phyloP scores from a whole-genome alignment of 2,113 vertebrate genomes.

The Setophaga coronata region DNA sequence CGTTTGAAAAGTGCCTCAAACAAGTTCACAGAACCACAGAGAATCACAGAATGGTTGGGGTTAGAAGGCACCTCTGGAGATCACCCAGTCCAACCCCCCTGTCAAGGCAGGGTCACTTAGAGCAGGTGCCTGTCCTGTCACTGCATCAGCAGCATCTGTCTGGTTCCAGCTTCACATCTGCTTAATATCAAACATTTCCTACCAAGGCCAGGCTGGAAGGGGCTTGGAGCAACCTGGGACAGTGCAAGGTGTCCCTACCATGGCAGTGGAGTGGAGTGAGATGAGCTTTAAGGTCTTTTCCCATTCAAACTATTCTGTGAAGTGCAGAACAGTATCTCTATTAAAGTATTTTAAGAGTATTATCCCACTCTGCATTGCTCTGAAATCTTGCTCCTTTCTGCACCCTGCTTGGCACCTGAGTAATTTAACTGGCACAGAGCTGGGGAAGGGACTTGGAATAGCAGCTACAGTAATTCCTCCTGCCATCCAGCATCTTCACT shows the following conservation, averaged over 20 bases:
- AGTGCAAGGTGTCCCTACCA: not conserved
- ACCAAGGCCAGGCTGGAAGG: not conserved
- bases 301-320: not conserved
- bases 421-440: not conserved
- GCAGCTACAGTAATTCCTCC: not conserved
- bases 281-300: not conserved
- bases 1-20: not conserved
- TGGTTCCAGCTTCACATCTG: not conserved
- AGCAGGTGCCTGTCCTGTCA: not conserved
- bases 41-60: not conserved
- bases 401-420: not conserved
- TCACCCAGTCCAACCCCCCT: not conserved
- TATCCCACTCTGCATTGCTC: not conserved
- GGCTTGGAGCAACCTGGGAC: not conserved
- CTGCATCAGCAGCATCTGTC: fast-evolving
- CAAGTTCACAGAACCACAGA: not conserved
- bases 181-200: not conserved
- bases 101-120: not conserved
- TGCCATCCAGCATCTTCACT: not conserved
- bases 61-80: not conserved
- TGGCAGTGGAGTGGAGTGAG: not conserved
- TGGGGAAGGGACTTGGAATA: not conserved
- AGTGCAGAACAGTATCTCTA: not conserved
- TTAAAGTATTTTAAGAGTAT: not conserved
- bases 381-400: not conserved